Evolutionary conservation across 1,140 invertebrate genomes (phyloP), one percentile per base, ranked within the genome.

Genomic region (Chionoecetes opilio): DNA sequence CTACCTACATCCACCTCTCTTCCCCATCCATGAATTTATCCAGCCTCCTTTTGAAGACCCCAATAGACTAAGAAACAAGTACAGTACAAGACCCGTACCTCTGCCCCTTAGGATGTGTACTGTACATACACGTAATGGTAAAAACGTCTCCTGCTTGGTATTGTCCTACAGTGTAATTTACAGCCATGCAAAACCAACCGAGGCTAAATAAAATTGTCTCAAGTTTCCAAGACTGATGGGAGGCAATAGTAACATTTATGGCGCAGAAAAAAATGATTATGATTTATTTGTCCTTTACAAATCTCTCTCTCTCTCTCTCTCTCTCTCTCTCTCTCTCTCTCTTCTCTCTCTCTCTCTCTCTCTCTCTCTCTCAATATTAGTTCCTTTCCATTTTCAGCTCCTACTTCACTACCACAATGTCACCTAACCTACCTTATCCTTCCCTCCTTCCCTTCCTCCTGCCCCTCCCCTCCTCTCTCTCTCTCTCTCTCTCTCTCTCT

Each of bases 361-460:
- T 75, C 63, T 92, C 91, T 35, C 63, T 37, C 91, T 75, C 34
- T 82, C 63, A n/a, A n/a, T 14, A n/a, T n/a, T n/a, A n/a, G n/a
- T n/a, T n/a, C n/a, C n/a, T n/a, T n/a, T n/a, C n/a, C n/a, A n/a
- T n/a, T n/a, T n/a, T n/a, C n/a, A n/a, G n/a, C n/a, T n/a, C n/a
- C n/a, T n/a, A n/a, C n/a, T n/a, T n/a, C n/a, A n/a, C n/a, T n/a
- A n/a, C n/a, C n/a, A n/a, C n/a, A n/a, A n/a, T n/a, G n/a, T n/a
- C n/a, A n/a, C n/a, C n/a, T n/a, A n/a, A n/a, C n/a, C n/a, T n/a
- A n/a, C n/a, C n/a, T n/a, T n/a, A n/a, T n/a, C n/a, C 87, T 89
- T n/a, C n/a, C 35, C 31, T n/a, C n/a, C n/a, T n/a, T 29, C 29
- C 41, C 32, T 46, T 3, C n/a, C n/a, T n/a, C n/a, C n/a, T n/a